phyloP scores from a whole-genome alignment of 2,113 vertebrate genomes.

The Ceyx cyanopectus region DNA sequence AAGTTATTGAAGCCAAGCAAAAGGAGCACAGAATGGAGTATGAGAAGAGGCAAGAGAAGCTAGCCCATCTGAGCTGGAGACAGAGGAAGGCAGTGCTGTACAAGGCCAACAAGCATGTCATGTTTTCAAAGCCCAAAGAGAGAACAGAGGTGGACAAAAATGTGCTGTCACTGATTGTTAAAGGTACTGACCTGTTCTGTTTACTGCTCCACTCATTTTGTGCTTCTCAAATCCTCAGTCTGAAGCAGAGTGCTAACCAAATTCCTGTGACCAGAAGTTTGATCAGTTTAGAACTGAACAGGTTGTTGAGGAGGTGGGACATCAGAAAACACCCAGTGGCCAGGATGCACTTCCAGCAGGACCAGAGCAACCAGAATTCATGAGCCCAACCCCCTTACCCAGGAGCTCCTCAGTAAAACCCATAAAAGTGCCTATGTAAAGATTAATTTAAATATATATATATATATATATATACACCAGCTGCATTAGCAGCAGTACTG shows the following conservation, averaged over 20 bases:
- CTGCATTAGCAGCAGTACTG: neutral
- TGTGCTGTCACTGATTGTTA: slow-evolving; percentile 84
- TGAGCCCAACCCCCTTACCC: neutral
- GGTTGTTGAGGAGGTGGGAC: neutral
- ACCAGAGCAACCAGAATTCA: neutral
- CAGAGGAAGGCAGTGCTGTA: slow-evolving; percentile 79
- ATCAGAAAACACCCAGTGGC: neutral
- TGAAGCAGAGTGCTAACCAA: neutral
- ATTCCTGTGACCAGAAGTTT: neutral
- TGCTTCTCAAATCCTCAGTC: neutral
- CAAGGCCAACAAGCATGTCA: slow-evolving; percentile 71
- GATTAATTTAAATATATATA: neutral
- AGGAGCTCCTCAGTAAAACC: neutral
- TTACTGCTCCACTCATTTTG: neutral
- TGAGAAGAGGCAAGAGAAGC: slow-evolving; percentile 72
- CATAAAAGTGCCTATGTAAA: neutral
- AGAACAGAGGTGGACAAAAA: slow-evolving; percentile 63
- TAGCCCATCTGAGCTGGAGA: slow-evolving; percentile 84
- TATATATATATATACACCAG: neutral
- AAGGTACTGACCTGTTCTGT: slow-evolving; percentile 80
- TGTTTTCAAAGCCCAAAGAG: slow-evolving; percentile 75
- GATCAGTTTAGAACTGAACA: neutral
- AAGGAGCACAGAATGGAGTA: slow-evolving; percentile 83
- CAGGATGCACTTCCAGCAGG: neutral
- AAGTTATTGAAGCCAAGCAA: slow-evolving; percentile 83